Evolutionary conservation across 2,888 invertebrate species (phyloP).

Genomic region (Andrena bicolor): DNA sequence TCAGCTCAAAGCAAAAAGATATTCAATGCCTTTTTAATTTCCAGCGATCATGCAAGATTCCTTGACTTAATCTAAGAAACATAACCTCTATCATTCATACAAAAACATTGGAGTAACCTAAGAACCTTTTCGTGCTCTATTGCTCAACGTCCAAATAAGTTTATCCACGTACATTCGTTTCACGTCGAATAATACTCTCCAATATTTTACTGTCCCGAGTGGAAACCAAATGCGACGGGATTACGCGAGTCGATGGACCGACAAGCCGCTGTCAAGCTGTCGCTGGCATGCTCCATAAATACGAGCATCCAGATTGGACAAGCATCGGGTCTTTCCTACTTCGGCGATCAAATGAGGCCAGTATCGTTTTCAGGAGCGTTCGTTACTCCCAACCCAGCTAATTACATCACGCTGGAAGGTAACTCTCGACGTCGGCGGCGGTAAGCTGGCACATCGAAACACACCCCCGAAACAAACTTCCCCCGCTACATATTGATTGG

Average conservation of each 20-base stretch:
- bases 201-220: background rate
- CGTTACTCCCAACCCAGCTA: constrained; percentile 54
- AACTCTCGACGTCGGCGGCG: constrained; percentile 36
- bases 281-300: background rate
- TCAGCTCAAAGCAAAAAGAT: background rate
- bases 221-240: background rate
- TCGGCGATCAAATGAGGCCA: background rate
- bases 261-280: constrained; percentile 2
- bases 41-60: too few species aligned
- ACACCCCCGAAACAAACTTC: constrained; percentile 63
- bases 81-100: background rate
- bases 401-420: constrained; percentile 55
- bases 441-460: constrained; percentile 49
- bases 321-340: constrained; percentile 14
- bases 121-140: background rate
- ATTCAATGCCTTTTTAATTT: background rate
- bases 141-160: background rate
- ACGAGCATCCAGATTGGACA: background rate
- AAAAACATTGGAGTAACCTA: background rate
- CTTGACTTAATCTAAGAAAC: too few species aligned
- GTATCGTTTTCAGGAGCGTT: constrained; percentile 30
- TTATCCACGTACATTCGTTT: background rate
- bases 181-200: background rate
- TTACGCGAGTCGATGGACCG: background rate
- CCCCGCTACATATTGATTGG: constrained; percentile 70